Evolutionary conservation across 2,888 invertebrate genomes (phyloP).

Genomic region (Drosophila recens): DNA sequence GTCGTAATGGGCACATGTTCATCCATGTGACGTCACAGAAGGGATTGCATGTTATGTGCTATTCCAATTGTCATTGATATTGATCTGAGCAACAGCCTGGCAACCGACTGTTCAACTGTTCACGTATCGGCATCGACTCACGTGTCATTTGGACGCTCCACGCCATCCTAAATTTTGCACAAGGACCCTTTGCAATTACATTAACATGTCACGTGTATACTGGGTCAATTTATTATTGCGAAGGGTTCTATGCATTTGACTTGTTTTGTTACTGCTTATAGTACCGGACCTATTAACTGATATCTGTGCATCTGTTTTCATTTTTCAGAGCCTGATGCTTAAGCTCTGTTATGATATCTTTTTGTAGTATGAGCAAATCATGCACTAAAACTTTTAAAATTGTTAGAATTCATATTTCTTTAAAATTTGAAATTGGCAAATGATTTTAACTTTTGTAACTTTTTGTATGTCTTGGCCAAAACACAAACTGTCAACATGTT

Average conservation of each 20-base stretch:
- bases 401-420: background rate
- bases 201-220: slow-evolving; percentile 15
- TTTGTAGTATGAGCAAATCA: background rate
- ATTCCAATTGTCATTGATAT: background rate
- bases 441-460: too few relatives aligned
- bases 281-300: background rate
- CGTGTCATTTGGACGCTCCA: slow-evolving; percentile 31
- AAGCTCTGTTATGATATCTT: background rate
- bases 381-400: background rate
- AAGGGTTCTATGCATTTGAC: background rate
- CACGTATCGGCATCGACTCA: slow-evolving; percentile 21
- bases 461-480: background rate
- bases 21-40: slow-evolving; percentile 71
- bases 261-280: background rate
- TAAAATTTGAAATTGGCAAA: background rate
- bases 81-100: slow-evolving; percentile 6
- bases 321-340: background rate
- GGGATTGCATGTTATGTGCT: slow-evolving; percentile 32
- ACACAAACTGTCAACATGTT: background rate
- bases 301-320: background rate
- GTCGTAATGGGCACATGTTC: slow-evolving; percentile 72
- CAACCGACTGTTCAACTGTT: slow-evolving; percentile 11
- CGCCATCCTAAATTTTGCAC: slow-evolving; percentile 7
- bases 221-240: background rate
- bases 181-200: background rate